phyloP scores from a whole-genome alignment of 2,797 vertebrate genomes.

The Neomorphus geoffroyi region DNA sequence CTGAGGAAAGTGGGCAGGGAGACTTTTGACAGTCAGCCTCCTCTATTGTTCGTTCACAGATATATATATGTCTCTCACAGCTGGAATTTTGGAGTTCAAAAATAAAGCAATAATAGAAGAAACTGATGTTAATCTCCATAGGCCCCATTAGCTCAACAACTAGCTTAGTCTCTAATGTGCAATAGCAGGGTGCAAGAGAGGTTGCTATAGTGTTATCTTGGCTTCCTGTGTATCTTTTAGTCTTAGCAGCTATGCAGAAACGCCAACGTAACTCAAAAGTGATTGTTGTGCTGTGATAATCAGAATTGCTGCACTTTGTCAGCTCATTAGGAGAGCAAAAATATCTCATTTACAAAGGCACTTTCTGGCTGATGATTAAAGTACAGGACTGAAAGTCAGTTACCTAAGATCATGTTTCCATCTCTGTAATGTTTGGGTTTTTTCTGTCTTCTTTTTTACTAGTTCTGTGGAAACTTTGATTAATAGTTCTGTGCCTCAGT shows the following conservation, averaged over 20 bases:
- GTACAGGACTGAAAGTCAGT: neutral
- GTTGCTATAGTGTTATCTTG: neutral
- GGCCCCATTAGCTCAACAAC: slow-evolving; percentile 12
- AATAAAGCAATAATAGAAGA: neutral
- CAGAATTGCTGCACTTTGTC: slow-evolving; percentile 7
- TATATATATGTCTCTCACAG: neutral
- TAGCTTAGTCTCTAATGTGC: slow-evolving; percentile 5
- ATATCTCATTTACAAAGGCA: slow-evolving; percentile 9
- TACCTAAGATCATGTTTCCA: neutral
- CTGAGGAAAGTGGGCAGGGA: neutral
- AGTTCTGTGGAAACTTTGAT: neutral
- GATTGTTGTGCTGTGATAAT: slow-evolving; percentile 43
- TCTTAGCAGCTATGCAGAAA: slow-evolving; percentile 10
- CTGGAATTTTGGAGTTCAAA: neutral
- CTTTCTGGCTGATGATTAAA: slow-evolving; percentile 16
- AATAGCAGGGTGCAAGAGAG: neutral
- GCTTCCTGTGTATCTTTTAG: neutral
- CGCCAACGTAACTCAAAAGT: neutral
- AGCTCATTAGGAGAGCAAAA: slow-evolving; percentile 36
- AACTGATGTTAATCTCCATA: slow-evolving; percentile 11
- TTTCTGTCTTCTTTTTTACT: neutral
- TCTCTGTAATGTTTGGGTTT: neutral
- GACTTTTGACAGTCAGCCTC: neutral
- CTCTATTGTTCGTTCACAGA: neutral
- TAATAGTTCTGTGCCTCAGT: neutral